A percentile compares a stretch with the other conserved stretches of the same genome.
Conservation (phyloP, 1,140 invertebrate genomes). For the Drosophila quadrilineata region DNA sequence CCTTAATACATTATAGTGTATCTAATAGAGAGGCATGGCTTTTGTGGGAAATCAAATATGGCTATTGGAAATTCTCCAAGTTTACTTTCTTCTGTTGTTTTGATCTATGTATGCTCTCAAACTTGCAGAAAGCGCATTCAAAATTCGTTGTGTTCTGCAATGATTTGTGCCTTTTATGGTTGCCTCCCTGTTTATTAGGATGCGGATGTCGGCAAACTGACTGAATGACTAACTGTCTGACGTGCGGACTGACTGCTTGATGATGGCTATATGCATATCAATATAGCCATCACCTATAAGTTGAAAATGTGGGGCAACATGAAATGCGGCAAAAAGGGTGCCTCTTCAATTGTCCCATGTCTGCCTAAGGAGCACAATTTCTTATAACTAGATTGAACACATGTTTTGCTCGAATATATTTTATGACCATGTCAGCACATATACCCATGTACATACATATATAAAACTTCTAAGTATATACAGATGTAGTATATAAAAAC, state of each 20-base stretch:
- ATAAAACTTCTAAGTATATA: constrained; percentile 17
- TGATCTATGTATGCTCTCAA: not conserved
- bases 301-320: constrained; percentile 56
- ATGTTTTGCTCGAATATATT: constrained; percentile 31
- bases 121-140: not conserved
- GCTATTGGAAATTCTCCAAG: too few relatives aligned
- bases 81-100: too few relatives aligned
- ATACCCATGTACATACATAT: constrained; percentile 1
- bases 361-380: constrained; percentile 33
- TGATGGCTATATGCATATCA: constrained; percentile 66
- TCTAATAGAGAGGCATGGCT: not conserved
- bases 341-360: constrained; percentile 21
- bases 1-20: constrained; percentile 1
- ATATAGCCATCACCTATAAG: constrained; percentile 58
- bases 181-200: constrained; percentile 50
- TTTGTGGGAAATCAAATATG: not conserved
- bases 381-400: constrained; percentile 30
- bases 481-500: constrained; percentile 37
- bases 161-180: constrained; percentile 17
- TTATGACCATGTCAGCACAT: constrained; percentile 24
- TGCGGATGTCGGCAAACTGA: constrained; percentile 52
- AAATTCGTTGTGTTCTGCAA: constrained; percentile 10
- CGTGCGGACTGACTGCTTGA: constrained; percentile 32
- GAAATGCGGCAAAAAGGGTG: constrained; percentile 21
- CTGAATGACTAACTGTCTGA: constrained; percentile 56